Evolutionary conservation across 1,140 invertebrate species (phyloP).

Genomic region (Danaus plexippus): DNA sequence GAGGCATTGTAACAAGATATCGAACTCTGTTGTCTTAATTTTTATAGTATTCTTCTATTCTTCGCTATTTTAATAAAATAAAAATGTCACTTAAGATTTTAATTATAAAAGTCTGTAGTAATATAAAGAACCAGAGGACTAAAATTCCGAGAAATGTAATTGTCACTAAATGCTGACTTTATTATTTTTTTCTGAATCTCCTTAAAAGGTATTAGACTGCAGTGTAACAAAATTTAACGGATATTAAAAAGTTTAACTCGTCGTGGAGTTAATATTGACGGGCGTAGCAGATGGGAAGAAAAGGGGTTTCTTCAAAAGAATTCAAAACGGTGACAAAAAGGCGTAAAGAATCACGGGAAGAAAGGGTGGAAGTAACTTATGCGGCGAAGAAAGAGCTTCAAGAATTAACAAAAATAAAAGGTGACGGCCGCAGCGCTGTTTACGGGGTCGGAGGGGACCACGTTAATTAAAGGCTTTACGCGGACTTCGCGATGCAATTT

Average conservation of each 20-base stretch:
- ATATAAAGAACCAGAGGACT: constrained; percentile 1
- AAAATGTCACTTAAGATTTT: too few species aligned
- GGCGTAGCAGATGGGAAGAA: constrained; percentile 69
- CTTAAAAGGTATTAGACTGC: constrained; percentile 53
- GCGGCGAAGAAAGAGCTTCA: constrained; percentile 64
- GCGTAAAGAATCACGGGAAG: constrained; percentile 65
- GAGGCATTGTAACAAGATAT: constrained; percentile 4
- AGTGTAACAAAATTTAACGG: constrained; percentile 69
- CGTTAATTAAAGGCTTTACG: constrained; percentile 70
- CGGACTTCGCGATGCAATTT: constrained; percentile 70
- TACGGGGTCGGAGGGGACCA: constrained; percentile 51
- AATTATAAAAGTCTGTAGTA: too few species aligned
- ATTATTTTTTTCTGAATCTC: constrained; percentile 34
- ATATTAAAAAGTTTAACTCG: constrained; percentile 72
- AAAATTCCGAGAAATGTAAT: constrained; percentile 16
- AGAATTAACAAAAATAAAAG: constrained; percentile 73
- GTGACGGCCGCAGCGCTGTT: constrained; percentile 67
- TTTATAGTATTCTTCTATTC: too few species aligned
- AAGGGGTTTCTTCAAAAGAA: constrained; percentile 66
- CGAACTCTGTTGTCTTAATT: too few species aligned
- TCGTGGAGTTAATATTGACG: constrained; percentile 72
- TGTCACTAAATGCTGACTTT: constrained; percentile 27
- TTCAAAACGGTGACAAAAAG: constrained; percentile 70
- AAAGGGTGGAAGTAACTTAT: constrained; percentile 68
- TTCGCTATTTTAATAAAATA: too few species aligned